A percentile compares a stretch with the other conserved stretches of the same genome.
These are phyloP conservation scores for Zaprionus vittiger DNA, from an alignment of 1,140 invertebrate species.

Conservation along the genomic window DNA sequence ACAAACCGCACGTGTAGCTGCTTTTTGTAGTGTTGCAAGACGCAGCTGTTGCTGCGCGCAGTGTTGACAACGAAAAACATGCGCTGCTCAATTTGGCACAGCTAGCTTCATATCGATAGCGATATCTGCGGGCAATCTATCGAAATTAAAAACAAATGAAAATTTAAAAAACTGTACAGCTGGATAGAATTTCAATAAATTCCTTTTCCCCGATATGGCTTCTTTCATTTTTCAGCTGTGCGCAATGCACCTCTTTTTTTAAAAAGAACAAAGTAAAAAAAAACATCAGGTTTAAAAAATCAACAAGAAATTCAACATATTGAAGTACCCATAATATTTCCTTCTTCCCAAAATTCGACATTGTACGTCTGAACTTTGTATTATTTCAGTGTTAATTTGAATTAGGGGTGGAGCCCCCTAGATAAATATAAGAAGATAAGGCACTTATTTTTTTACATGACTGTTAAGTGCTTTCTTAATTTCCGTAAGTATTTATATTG, in stretches of 20 bases:
- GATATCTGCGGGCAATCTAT: neutral
- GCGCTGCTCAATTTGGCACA: neutral
- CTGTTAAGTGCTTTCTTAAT: neutral
- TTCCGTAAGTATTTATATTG: neutral
- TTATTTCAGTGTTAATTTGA: too few relatives aligned
- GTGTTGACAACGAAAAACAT: constrained; percentile 17
- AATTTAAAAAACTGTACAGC: neutral
- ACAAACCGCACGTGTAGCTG: constrained; percentile 55
- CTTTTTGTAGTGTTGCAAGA: constrained; percentile 27
- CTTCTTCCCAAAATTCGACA: too few relatives aligned
- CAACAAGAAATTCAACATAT: too few relatives aligned
- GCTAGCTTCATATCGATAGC: constrained; percentile 2
- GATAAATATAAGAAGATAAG: neutral
- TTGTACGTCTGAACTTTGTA: too few relatives aligned
- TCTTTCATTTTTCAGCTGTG: too few relatives aligned
- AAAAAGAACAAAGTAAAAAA: too few relatives aligned
- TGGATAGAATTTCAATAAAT: too few relatives aligned
- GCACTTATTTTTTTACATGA: neutral
- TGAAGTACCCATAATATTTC: too few relatives aligned
- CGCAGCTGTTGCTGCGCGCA: neutral
- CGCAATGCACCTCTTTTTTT: too few relatives aligned
- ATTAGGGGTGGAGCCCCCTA: too few relatives aligned
- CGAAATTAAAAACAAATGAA: neutral
- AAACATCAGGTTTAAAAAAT: too few relatives aligned
- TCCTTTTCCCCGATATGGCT: too few relatives aligned